A percentile compares a stretch with the other conserved stretches of the same genome.
Evolutionary conservation across 53 echinoderm and acorn worm species (phyloP).

Genomic region (Henricia sp.): DNA sequence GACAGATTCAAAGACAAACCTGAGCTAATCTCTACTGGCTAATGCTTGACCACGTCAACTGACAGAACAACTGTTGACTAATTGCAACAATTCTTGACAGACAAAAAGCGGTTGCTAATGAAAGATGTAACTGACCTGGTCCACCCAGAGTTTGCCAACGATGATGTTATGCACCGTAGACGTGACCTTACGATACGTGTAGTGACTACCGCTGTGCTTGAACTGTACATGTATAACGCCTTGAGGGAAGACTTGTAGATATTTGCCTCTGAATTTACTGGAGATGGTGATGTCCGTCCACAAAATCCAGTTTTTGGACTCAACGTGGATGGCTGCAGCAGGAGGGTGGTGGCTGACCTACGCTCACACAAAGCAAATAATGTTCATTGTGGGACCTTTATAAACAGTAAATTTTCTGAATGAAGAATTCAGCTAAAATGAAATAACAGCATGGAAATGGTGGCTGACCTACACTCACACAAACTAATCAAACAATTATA

Average conservation of each 20-base stretch:
- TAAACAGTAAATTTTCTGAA: too few relatives aligned
- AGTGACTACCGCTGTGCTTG: slow-evolving; percentile 95
- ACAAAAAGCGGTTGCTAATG: too few relatives aligned
- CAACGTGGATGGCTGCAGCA: slow-evolving; percentile 90
- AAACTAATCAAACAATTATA: too few relatives aligned
- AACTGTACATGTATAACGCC: slow-evolving; percentile 91
- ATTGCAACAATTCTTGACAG: too few relatives aligned
- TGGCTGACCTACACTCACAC: too few relatives aligned
- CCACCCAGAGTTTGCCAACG: slow-evolving; percentile 99
- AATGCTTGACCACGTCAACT: too few relatives aligned
- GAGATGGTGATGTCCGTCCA: slow-evolving; percentile 98
- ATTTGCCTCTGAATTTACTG: slow-evolving; percentile 99
- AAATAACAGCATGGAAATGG: not conserved
- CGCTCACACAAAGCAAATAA: not conserved
- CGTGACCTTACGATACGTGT: slow-evolving; percentile 90
- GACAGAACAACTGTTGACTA: too few relatives aligned
- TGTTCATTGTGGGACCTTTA: too few relatives aligned
- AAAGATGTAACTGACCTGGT: slow-evolving; percentile 90
- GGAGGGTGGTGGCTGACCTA: slow-evolving; percentile 99
- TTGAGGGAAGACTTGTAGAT: slow-evolving; percentile 96
- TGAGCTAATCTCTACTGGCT: too few relatives aligned
- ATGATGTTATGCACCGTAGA: slow-evolving; percentile 99
- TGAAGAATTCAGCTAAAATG: not conserved
- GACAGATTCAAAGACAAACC: too few relatives aligned
- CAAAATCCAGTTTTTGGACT: slow-evolving; percentile 89